Evolutionary conservation across 2,797 vertebrate species (phyloP), one percentile per base, ranked within the genome.

Genomic region (Neolamprologus multifasciatus): DNA sequence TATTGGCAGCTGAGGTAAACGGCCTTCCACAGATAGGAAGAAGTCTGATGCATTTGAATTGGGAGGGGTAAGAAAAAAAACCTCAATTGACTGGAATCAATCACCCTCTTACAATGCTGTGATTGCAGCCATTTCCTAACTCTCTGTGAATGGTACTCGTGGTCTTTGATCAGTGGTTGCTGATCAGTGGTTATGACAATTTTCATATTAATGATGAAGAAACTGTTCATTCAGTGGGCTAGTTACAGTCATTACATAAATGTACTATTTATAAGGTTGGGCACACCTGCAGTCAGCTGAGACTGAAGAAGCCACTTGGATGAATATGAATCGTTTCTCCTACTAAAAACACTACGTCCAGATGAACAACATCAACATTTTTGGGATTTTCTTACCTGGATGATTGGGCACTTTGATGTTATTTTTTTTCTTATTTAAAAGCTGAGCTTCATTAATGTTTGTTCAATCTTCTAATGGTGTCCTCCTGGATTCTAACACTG

Each of bases 371-470:
- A 62, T 62, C 16, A n/a, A 62, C 57, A n/a, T 33, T 62, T 62
- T 33, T 1, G 29, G 57, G 29, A 62, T 62, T 62, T 33, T 11
- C 6, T 62, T 62, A 12, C 16, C 29, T 62, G 57, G 57, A 62
- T 62, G 16, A 62, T 62, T 62, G 29, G 29, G 9, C 57, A 62
- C 19, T 14, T 67, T 67, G 9, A 38, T 67, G 12, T 67, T 40
- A 23, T 16, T 4, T 16, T 45, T 67, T 69, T 69, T 69, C 8
- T 69, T 23, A 69, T 69, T 69, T 43, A 69, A 43, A 23, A 43
- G 8, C 36, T 69, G 64, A 69, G 36, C 64, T 69, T 69, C n/a
- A 69, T 69, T 43, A 69, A 69, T 23, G 64, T 23, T 43, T 69
- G n/a, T 43, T 40, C 64, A 16, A 9, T 9, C 21, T 43, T 43